Conservation (phyloP, 2,888 invertebrate species). For the Drosophila mercatorum region DNA sequence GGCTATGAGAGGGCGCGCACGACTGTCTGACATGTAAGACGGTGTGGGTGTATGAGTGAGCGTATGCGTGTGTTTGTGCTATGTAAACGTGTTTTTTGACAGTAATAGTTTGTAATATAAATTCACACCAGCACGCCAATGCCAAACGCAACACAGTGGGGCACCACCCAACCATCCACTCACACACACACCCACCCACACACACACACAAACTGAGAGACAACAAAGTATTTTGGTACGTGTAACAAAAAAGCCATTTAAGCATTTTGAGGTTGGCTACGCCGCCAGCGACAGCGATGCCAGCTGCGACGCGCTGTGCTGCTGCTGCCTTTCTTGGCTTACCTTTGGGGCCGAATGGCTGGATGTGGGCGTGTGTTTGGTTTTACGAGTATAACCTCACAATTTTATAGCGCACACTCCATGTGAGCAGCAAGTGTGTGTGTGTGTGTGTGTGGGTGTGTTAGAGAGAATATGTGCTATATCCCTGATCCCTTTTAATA, state of each 20-base stretch:
- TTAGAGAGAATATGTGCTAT: conserved; percentile 15
- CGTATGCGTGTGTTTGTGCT: conserved; percentile 64
- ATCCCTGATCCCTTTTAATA: conserved; percentile 77
- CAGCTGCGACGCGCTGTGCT: conserved; percentile 45
- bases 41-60: conserved; percentile 33
- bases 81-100: conserved; percentile 82
- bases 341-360: conserved; percentile 23
- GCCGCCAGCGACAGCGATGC: conserved; percentile 49
- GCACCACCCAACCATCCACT: conserved; percentile 8
- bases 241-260: conserved; percentile 81
- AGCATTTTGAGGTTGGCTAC: conserved; percentile 76
- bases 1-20: conserved; percentile 37
- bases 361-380: conserved; percentile 20
- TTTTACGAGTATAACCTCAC: conserved; percentile 71
- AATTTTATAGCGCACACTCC: conserved; percentile 72
- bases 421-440: conserved; percentile 27
- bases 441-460: conserved; percentile 6
- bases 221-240: conserved; percentile 81
- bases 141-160: conserved; percentile 63
- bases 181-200: conserved; percentile 26
- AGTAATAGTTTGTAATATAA: conserved; percentile 81
- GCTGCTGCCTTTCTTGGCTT: conserved; percentile 52
- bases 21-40: conserved; percentile 51
- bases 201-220: conserved; percentile 42
- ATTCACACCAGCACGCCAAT: conserved; percentile 75